Base-by-base conservation (phyloP, 2,797 vertebrate species). In the Enteromius unitaeniatus region DNA sequence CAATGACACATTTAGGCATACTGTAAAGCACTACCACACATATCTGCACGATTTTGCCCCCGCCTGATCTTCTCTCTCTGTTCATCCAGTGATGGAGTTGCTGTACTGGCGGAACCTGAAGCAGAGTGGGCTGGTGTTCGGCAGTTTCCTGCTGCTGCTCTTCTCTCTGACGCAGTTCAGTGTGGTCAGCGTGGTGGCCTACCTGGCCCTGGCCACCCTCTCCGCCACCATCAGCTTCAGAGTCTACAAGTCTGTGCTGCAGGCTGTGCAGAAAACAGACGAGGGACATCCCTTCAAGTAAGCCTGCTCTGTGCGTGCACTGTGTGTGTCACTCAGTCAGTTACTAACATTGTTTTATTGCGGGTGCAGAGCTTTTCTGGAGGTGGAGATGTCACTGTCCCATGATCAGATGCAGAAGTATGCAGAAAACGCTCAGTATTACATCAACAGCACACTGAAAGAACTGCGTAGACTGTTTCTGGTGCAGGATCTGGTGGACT, bases 141-240 rank as follows among this genome's bases (percentile, higher is more conserved):
- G 95, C 86, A 93, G 96, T 84, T 92, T 96, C 34, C 93, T 99
- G 86, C 89, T 97, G 88, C 93, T 98, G 82, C 96, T 99, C 21
- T 94, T 98, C 91, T 97, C 97, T 10, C 91, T 99, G 93, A 97
- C 97, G 17, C 97, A 97, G 70, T 96, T 97, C 93, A 98, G 97
- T 0, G 96, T 98, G 0, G 97, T 99, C 93, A 98, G 96, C 0
- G 97, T 98, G 1, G 93, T 96, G 82, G 97, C 97, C 68, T 99
- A 99, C 90, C 94, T 98, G 92, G 95, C 96, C 76, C 95, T 99
- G 0, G 95, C 97, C 0, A 94, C 95, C 2, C 97, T 99, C 86
- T 98, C 97, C 0, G 94, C 97, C 92, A 97, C 97, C 91, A 98
- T 99, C 94, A 98, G 97, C 87, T 99, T 98, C 95, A 96, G 97